These are phyloP conservation scores for Oceanodroma tethys DNA, from an alignment of 2,113 vertebrate genomes.

Conservation along the genomic window DNA sequence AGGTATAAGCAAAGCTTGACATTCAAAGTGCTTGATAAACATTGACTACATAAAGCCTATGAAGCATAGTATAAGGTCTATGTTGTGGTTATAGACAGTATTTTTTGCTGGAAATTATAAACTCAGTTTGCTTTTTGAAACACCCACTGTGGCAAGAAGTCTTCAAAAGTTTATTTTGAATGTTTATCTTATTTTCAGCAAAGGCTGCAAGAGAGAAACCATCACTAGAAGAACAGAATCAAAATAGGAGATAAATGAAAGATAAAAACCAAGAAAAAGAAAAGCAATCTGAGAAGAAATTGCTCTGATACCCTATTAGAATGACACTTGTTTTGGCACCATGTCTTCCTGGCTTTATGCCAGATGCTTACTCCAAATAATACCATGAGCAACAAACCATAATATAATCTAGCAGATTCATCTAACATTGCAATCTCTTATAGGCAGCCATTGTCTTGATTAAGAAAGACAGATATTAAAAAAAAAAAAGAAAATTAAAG, in stretches of 20 bases:
- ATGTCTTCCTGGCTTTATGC: neutral
- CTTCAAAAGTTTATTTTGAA: neutral
- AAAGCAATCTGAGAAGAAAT: neutral
- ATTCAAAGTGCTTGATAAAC: neutral
- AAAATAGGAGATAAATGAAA: neutral
- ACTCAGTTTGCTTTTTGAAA: neutral
- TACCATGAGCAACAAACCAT: neutral
- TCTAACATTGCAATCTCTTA: neutral
- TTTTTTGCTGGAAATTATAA: neutral
- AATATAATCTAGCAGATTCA: neutral
- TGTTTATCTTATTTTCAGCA: neutral
- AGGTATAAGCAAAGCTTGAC: neutral
- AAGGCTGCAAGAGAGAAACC: neutral
- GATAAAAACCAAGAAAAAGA: neutral
- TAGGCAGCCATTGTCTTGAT: neutral
- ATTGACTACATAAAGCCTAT: neutral
- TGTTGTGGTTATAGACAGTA: neutral
- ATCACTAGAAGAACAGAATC: neutral
- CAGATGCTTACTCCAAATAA: neutral
- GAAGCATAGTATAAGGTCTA: neutral
- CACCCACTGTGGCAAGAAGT: neutral
- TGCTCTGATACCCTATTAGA: neutral
- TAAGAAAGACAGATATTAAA: neutral
- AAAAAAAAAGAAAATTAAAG: neutral
- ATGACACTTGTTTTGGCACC: neutral